Base-by-base conservation (phyloP, 2,797 vertebrate species). In the Chaenodraco wilsoni region DNA sequence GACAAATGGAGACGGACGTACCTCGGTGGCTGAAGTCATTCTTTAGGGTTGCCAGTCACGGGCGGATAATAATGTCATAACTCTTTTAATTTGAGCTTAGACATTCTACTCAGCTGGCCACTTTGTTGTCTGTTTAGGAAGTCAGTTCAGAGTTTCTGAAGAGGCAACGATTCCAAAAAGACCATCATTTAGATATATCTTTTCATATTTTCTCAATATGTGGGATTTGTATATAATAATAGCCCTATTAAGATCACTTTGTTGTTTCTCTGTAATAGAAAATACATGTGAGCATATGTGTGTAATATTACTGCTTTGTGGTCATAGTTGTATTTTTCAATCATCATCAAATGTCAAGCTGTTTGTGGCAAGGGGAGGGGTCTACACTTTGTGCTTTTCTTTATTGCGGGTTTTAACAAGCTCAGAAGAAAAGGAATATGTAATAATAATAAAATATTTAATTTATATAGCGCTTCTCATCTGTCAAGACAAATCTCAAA, bases 11-110 rank as follows among this genome's bases (percentile, higher is more conserved):
- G 72, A 51, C 66, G 52, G 85, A 85, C 77, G 3, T 63, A 67
- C 62, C 60, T 63, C 62, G 78, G 67, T 85, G 86, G 81, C 72
- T 41, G 74, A 71, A 65, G 80, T 76, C 67, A 79, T 76, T 83
- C 76, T 68, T 79, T 66, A 54, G 33, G 68, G 54, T 64, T 83
- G 84, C 74, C 72, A 68, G 62, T 80, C 81, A 68, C 27, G 15
- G 58, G 55, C 56, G 56, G 61, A 65, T 83, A 59, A 86, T 44
- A 54, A 23, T 6, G 5, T 57, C 23, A 49, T 21, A 61, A 41
- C 54, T 63, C 62, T 45, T 67, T 81, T 70, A 68, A 81, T 82
- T 80, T 72, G 37, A 57, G n/a, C 57, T 33, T 1, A 21, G 43
- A 67, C 65, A 15, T 67, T 66, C 17, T 46, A 15, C 31, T 41